Evolutionary conservation across 2,113 vertebrate species (phyloP), one percentile per base, ranked within the genome.

Genomic region (Pimephales promelas): DNA sequence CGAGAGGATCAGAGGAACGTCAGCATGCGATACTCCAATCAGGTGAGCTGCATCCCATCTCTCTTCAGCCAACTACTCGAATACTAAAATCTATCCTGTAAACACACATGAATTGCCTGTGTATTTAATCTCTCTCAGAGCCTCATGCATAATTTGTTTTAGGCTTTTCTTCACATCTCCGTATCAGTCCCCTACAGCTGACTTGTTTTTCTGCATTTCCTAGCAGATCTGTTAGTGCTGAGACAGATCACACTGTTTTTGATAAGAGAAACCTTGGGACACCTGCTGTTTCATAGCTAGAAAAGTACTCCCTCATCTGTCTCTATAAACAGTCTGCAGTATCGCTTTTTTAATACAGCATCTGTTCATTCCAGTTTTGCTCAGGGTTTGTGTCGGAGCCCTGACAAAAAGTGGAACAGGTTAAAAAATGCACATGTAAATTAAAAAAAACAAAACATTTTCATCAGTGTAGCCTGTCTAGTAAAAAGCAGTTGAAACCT

Each of bases 11-110:
- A 98, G 84, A 93, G 98, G 59, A 98, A 98, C 0, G 95, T 99
- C 89, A 97, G 96, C 91, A 97, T 99, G 97, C 92, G 98, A 72
- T 99, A 96, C 92, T 99, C 98, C 36, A 99, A 99, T 87, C 97
- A 97, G 97, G 98, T 99, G 84, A 22, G 10, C n/a, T 31, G 31
- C 36, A 14, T 40, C 31, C 2, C 52, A 10, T 31, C 9, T 62
- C 77, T 56, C 10, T 56, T 49, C 52, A 45, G 18, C 78, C 14
- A 10, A 40, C 3, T 7, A 34, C 57, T 4, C 22, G 6, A 36
- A n/a, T 54, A 14, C 47, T 24, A 10, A 54, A 56, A 79, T 22
- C 18, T 43, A 62, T 62, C 40, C n/a, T 64, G 40, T 28, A 49
- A 14, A 36, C 52, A 10, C 85, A 62, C 14, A 7, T 59, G 36